Evolutionary conservation across 1,140 invertebrate genomes (phyloP).

Genomic region (Drosophila rhopaloa): DNA sequence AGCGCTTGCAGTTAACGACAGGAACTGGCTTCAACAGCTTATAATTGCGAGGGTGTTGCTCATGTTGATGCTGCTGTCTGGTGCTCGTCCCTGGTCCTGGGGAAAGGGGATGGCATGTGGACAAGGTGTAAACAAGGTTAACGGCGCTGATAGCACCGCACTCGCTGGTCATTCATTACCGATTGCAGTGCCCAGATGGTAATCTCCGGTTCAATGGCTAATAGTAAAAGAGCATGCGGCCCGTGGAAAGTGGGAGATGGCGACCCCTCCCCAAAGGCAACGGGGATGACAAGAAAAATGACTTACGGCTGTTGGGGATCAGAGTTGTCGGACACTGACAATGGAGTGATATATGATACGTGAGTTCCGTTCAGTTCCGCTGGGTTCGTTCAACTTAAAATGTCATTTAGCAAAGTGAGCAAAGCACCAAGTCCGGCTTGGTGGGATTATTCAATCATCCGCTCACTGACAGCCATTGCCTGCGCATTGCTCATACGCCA

Average conservation of each 20-base stretch:
- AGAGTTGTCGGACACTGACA: slow-evolving; percentile 28
- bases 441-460: slow-evolving; percentile 53
- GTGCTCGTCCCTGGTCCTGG: too few species aligned
- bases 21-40: slow-evolving; percentile 59
- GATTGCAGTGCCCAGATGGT: slow-evolving; percentile 15
- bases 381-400: slow-evolving; percentile 42
- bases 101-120: slow-evolving; percentile 37
- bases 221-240: slow-evolving; percentile 31
- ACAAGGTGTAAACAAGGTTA: slow-evolving; percentile 77
- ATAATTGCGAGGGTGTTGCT: slow-evolving; percentile 43
- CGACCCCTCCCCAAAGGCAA: background rate
- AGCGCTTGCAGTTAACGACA: slow-evolving; percentile 52
- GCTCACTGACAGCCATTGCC: slow-evolving; percentile 6
- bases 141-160: slow-evolving; percentile 27
- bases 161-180: slow-evolving; percentile 17
- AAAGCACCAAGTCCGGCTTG: slow-evolving; percentile 7
- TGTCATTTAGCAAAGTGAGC: slow-evolving; percentile 49
- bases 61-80: background rate
- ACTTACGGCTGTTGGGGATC: slow-evolving; percentile 31
- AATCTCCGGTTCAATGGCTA: slow-evolving; percentile 49
- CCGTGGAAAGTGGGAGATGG: background rate
- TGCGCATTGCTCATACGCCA: slow-evolving; percentile 29
- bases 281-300: slow-evolving; percentile 65
- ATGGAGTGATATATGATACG: slow-evolving; percentile 53
- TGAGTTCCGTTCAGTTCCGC: background rate